phyloP scores from a whole-genome alignment of 1,140 invertebrate genomes.

The Brachystomella parvula region DNA sequence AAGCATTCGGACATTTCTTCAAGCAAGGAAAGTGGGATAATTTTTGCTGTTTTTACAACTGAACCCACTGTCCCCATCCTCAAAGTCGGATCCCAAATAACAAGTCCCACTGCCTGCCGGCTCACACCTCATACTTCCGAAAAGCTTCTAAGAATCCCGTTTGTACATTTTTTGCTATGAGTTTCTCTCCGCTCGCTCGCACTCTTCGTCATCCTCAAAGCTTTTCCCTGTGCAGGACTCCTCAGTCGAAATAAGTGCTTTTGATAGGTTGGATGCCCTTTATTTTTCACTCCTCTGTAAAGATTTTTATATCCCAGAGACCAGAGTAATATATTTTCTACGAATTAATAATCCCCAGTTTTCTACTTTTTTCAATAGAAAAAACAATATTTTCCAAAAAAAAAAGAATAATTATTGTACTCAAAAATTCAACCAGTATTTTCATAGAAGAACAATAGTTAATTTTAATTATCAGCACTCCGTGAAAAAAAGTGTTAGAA shows the following conservation, averaged over 20 bases:
- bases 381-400: not conserved
- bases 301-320: not conserved
- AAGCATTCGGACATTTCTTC: too few species aligned
- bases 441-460: not conserved
- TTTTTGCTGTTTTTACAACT: too few species aligned
- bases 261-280: not conserved
- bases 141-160: too few species aligned
- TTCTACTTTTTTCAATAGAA: not conserved
- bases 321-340: not conserved
- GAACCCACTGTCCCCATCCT: too few species aligned
- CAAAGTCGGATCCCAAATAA: too few species aligned
- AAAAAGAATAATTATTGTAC: not conserved
- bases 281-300: not conserved
- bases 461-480: too few species aligned
- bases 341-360: not conserved
- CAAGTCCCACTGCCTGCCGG: too few species aligned
- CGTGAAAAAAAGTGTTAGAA: too few species aligned
- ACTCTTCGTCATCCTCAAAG: not conserved
- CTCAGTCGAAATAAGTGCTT: not conserved
- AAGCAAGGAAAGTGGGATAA: too few species aligned
- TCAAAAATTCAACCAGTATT: not conserved
- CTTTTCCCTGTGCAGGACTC: not conserved
- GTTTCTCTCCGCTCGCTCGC: not conserved
- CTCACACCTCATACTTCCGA: too few species aligned
- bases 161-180: too few species aligned